Percentiles rank a stretch among this genome's conserved stretches.
phyloP scores from a whole-genome alignment of 2,797 vertebrate genomes.

The Neosilurus mollespiculum region DNA sequence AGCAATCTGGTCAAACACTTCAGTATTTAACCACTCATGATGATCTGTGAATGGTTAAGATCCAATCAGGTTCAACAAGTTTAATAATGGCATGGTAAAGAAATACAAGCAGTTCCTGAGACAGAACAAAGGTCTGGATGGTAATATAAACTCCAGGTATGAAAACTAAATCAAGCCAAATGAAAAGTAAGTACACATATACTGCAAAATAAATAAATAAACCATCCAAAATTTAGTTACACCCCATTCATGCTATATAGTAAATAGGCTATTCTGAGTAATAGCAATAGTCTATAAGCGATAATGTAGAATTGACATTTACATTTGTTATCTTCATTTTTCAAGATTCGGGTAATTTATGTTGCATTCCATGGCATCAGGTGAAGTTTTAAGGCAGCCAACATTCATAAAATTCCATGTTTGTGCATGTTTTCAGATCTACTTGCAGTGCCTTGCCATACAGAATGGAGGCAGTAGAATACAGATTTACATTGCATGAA shows the following conservation, averaged over 20 bases:
- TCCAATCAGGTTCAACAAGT: background rate
- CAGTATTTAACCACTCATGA: slow-evolving; percentile 5
- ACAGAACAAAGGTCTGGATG: background rate
- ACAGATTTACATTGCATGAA: slow-evolving; percentile 16
- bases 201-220: background rate
- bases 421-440: background rate
- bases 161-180: background rate
- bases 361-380: background rate
- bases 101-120: slow-evolving; percentile 1
- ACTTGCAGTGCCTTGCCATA: slow-evolving; percentile 19
- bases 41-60: slow-evolving; percentile 4
- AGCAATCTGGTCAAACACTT: slow-evolving; percentile 7
- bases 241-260: background rate
- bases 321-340: background rate
- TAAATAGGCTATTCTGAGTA: background rate
- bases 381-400: background rate
- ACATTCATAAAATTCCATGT: background rate
- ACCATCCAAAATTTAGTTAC: background rate
- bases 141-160: background rate
- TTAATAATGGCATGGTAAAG: slow-evolving; percentile 4
- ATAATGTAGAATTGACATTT: background rate
- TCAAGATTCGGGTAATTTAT: background rate
- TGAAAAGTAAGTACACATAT: background rate
- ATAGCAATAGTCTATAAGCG: background rate
- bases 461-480: slow-evolving; percentile 39